phyloP scores from a whole-genome alignment of 2,113 vertebrate species.

The Ceyx melanurus region DNA sequence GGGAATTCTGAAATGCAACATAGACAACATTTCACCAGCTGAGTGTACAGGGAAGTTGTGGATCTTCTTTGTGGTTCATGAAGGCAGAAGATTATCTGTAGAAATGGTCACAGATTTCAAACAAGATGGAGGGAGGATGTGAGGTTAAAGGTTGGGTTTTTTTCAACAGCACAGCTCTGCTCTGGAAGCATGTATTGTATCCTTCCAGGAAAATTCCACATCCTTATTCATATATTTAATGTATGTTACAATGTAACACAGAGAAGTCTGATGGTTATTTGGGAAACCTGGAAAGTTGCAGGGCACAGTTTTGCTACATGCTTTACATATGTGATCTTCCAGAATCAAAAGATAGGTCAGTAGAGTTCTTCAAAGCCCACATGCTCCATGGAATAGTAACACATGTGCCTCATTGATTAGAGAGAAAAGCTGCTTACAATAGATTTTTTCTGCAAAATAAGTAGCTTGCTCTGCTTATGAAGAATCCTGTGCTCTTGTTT shows the following conservation, averaged over 20 bases:
- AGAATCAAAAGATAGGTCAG: not conserved
- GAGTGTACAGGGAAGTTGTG: not conserved
- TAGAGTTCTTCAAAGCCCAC: not conserved
- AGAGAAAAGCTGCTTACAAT: not conserved
- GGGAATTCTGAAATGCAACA: not conserved
- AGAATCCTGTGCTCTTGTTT: not conserved
- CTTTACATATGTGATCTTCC: not conserved
- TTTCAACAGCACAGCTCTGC: not conserved
- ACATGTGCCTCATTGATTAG: not conserved
- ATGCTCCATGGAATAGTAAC: not conserved
- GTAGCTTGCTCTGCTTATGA: not conserved
- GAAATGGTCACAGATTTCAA: not conserved
- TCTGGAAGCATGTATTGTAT: not conserved
- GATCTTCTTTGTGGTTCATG: not conserved
- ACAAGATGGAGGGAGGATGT: not conserved
- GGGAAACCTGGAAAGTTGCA: not conserved
- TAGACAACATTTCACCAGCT: not conserved
- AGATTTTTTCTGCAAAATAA: not conserved
- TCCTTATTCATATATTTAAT: not conserved
- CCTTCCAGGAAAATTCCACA: not conserved
- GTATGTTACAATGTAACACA: not conserved
- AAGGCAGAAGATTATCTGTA: not conserved
- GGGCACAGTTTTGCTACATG: not conserved
- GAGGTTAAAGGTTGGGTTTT: not conserved
- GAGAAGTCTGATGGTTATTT: not conserved